Evolutionary conservation across 2,888 invertebrate species (phyloP).

Genomic region (Taenaris catops): DNA sequence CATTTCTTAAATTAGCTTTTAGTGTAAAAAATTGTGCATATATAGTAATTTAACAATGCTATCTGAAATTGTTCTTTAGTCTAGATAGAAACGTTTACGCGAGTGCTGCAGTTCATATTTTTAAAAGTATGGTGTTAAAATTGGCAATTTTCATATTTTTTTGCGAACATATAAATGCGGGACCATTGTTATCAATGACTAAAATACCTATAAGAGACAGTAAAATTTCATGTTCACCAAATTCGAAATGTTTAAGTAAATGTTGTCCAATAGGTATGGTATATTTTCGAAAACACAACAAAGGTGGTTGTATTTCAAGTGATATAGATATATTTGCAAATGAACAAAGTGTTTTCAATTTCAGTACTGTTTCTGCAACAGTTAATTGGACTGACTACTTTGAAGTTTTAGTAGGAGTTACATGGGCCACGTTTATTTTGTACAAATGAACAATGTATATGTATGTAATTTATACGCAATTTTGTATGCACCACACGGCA

Average conservation of each 20-base stretch:
- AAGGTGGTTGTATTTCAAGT: not conserved
- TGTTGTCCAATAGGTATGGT: slow-evolving; percentile 41
- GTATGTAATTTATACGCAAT: too few species aligned
- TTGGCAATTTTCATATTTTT: not conserved
- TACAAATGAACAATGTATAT: too few species aligned
- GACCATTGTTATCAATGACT: slow-evolving; percentile 2
- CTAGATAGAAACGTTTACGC: too few species aligned
- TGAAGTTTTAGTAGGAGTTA: too few species aligned
- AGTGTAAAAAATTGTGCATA: too few species aligned
- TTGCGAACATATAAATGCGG: not conserved
- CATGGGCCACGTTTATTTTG: too few species aligned
- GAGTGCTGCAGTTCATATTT: too few species aligned
- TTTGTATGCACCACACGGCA: too few species aligned
- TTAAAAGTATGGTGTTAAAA: not conserved
- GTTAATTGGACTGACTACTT: slow-evolving; percentile 20
- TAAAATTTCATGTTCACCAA: slow-evolving; percentile 13
- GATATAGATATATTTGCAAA: not conserved
- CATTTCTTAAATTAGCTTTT: too few species aligned
- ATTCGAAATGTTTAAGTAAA: slow-evolving; percentile 36
- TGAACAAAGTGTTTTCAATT: slow-evolving; percentile 1
- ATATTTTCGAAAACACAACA: slow-evolving; percentile 8
- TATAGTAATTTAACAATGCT: too few species aligned
- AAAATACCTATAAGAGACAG: slow-evolving; percentile 23
- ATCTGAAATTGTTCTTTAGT: too few species aligned
- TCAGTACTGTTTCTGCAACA: slow-evolving; percentile 1